Conservation (phyloP, 2,797 vertebrate genomes). For the Echiichthys vipera region DNA sequence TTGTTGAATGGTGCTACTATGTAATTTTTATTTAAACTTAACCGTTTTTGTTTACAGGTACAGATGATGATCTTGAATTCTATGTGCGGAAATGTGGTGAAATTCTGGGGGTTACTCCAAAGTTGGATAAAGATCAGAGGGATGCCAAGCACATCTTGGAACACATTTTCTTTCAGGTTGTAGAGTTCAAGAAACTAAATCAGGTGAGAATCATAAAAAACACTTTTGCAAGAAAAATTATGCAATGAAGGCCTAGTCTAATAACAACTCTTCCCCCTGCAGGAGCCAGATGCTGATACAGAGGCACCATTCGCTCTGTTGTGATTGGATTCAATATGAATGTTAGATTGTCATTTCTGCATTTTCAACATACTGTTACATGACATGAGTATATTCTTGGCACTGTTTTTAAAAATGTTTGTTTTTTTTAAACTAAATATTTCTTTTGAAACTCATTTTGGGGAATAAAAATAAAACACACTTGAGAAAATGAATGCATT, state of each 20-base stretch:
- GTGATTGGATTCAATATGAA: constrained; percentile 19
- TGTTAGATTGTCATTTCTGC: background rate
- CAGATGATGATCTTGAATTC: constrained; percentile 96
- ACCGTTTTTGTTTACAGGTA: constrained; percentile 87
- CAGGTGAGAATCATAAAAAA: constrained; percentile 87
- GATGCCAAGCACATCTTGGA: constrained; percentile 95
- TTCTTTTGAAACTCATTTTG: background rate
- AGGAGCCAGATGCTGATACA: constrained; percentile 91
- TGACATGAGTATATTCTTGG: background rate
- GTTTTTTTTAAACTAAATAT: constrained; percentile 2
- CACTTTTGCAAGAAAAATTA: no score
- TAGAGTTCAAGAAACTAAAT: constrained; percentile 97
- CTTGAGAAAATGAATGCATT: constrained; percentile 3
- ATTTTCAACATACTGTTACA: background rate
- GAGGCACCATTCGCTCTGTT: constrained; percentile 81
- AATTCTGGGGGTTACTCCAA: constrained; percentile 92
- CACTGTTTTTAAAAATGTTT: no score
- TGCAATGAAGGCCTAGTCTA: background rate
- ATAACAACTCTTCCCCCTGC: background rate
- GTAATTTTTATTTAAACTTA: no score
- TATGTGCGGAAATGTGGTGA: constrained; percentile 95
- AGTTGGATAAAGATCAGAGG: constrained; percentile 92
- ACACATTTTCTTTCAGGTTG: constrained; percentile 96
- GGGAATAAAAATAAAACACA: constrained; percentile 1
- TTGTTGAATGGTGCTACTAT: background rate